Evolutionary conservation across 1,140 invertebrate species (phyloP), one percentile per base, ranked within the genome.

Genomic region (Ceratoteleas bidentatus): DNA sequence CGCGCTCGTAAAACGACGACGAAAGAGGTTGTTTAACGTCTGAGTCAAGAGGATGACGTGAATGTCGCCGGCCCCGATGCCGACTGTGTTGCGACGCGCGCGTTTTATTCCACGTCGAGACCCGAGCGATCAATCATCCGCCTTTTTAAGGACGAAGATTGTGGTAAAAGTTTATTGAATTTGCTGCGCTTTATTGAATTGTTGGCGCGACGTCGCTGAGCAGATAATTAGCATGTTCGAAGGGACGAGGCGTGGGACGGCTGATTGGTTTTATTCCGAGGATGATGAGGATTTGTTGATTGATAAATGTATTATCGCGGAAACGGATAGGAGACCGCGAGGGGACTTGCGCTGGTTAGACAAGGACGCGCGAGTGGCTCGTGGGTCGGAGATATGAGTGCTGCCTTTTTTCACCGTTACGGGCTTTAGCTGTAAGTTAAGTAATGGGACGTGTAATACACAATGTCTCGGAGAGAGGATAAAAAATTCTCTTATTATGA

Each of bases 101-200:
- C 60, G 75, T 75, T 75, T 78, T 66, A 79, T 74, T 79, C 52
- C 56, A 33, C 57, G 54, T n/a, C 60, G 43, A 72, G 72, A 73
- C 54, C 32, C 64, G 57, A 73, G 53, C 73, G 77, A 84, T 84
- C 77, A 84, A 80, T 84, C 82, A 81, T 84, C 38, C 57, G 62
- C 32, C 54, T 74, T 73, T 70, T 72, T 50, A 65, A 79, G 47
- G 14, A 45, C 49, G 50, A 52, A 58, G 65, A 70, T 70, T 70
- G 75, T 47, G 47, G 43, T 58, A 43, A 65, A 69, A 77, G 66
- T 77, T 82, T 52, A 77, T 77, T 61, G 66, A 79, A 79, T 81
- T 72, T 60, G 56, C 68, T 47, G 66, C 52, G 80, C 73, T 74
- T 77, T 77, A 82, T 82, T 82, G 72, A 77, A 76, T 73, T 66